phyloP scores from a whole-genome alignment of 2,888 invertebrate genomes.

The Leptogaster cylindrica region DNA sequence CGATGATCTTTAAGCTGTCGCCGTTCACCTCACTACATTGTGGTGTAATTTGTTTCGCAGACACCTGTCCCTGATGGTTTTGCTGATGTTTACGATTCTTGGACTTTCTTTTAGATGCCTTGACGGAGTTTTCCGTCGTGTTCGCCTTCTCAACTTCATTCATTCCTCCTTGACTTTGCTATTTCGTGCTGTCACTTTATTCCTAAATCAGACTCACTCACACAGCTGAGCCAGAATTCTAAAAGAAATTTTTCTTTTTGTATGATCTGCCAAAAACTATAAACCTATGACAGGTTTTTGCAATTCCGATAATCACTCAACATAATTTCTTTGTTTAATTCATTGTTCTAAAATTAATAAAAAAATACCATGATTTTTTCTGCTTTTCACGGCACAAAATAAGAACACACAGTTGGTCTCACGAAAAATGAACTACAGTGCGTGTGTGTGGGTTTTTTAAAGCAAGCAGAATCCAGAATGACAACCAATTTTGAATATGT shows the following conservation, averaged over 20 bases:
- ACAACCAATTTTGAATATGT: neutral
- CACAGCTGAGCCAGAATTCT: constrained; percentile 1
- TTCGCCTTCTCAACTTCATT: constrained; percentile 37
- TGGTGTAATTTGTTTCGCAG: neutral
- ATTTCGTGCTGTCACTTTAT: constrained; percentile 39
- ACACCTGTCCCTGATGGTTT: neutral
- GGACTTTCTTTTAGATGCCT: constrained; percentile 35
- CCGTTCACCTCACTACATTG: neutral
- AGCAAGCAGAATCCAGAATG: constrained; percentile 20
- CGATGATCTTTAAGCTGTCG: constrained; percentile 27
- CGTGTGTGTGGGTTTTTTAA: constrained; percentile 30
- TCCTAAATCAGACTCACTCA: neutral
- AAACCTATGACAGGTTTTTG: neutral
- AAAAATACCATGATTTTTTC: constrained; percentile 10
- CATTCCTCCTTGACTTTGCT: no score
- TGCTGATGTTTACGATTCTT: constrained; percentile 41
- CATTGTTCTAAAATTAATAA: neutral
- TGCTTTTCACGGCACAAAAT: constrained; percentile 29
- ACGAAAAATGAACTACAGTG: constrained; percentile 16
- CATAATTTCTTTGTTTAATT: constrained; percentile 10
- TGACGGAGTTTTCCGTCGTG: constrained; percentile 34
- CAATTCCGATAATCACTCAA: neutral
- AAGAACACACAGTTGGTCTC: constrained; percentile 32
- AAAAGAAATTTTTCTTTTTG: neutral
- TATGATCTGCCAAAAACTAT: neutral